Evolutionary conservation across 1,140 invertebrate species (phyloP), one percentile per base, ranked within the genome.

Genomic region (Drosophila asahinai): DNA sequence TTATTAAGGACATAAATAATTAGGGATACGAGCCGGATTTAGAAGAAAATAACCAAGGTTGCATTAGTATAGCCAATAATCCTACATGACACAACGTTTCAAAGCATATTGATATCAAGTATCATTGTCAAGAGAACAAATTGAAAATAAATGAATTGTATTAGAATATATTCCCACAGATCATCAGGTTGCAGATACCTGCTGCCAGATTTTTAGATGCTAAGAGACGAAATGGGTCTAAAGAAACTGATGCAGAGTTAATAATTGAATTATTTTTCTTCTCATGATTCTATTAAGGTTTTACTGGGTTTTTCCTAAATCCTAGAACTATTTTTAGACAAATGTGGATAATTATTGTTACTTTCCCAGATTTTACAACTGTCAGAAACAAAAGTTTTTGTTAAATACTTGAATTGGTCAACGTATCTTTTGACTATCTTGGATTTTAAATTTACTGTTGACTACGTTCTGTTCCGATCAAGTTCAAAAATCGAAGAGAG

Each of bases 161-260:
- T 33, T 72, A 51, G 33, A 64, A 33, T 64, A 71, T 71, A 64
- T 57, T 71, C 47, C 60, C n/a, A 63, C 40, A 55, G 67, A 58
- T 19, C 45, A 64, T 12, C 60, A 63, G 42, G 12, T 64, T 3
- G 68, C 68, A 43, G 42, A 57, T 42, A 33, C 49, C 49, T n/a
- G 27, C 36, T 25, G 58, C 25, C 3, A 61, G 36, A 52, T 62
- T 70, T n/a, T 2, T 38, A 1, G 14, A 49, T 19, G 25, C n/a
- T 70, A 4, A 33, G 58, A 15, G 17, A 47, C 5, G n/a, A 70
- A 36, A 17, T 61, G 66, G 58, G 57, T 51, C 64, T 27, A 40
- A 58, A 19, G 22, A 40, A 59, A 59, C n/a, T 14, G 27, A 40
- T 59, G 27, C 27, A 30, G 15, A 45, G 11, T 30, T 36, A 36